Evolutionary conservation across 2,888 invertebrate species (phyloP).

Genomic region (Oscheius sp.): DNA sequence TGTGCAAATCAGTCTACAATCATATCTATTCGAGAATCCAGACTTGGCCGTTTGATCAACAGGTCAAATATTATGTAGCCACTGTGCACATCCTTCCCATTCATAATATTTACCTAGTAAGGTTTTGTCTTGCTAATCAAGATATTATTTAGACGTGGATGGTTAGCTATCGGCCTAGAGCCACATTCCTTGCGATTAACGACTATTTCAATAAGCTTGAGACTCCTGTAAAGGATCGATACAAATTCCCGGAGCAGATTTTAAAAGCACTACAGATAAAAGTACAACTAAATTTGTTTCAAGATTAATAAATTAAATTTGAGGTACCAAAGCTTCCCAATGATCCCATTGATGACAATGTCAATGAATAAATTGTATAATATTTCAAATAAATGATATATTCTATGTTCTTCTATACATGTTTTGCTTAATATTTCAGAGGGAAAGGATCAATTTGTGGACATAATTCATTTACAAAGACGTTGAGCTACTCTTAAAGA

Average conservation of each 20-base stretch:
- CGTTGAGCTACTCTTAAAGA: too few species aligned
- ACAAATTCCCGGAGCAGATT: too few species aligned
- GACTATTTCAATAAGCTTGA: background rate
- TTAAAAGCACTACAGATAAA: background rate
- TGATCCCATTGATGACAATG: too few species aligned
- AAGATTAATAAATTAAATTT: too few species aligned
- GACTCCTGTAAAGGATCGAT: too few species aligned
- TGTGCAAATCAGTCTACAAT: background rate
- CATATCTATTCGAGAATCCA: background rate
- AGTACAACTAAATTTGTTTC: background rate
- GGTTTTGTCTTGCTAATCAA: background rate
- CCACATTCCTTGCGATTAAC: background rate
- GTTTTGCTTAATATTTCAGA: too few species aligned
- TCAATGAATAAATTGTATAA: background rate
- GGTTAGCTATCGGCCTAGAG: background rate
- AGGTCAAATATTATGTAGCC: background rate
- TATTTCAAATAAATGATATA: too few species aligned
- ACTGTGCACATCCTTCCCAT: background rate
- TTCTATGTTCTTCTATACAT: too few species aligned
- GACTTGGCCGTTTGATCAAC: background rate
- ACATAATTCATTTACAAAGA: too few species aligned
- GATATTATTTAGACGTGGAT: background rate
- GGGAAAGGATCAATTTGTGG: too few species aligned
- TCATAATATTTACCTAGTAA: constrained; percentile 7
- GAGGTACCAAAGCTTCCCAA: too few species aligned